phyloP scores from a whole-genome alignment of 2,888 invertebrate genomes.

The Linnaemya vulpina region DNA sequence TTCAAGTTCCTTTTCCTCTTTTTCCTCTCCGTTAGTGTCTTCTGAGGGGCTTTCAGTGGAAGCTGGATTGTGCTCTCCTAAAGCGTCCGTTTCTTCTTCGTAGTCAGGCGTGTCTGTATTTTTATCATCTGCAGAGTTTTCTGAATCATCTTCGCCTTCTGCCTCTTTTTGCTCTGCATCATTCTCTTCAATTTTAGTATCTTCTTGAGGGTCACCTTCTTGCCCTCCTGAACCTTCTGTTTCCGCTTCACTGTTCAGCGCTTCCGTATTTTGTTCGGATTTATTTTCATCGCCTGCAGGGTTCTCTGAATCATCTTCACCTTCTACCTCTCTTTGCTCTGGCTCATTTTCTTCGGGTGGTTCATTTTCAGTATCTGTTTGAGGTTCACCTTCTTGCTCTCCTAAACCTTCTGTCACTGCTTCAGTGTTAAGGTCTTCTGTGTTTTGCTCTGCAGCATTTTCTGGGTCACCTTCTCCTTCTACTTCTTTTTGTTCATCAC shows the following conservation, averaged over 20 bases:
- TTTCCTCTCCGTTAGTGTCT: not conserved
- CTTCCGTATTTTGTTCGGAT: not conserved
- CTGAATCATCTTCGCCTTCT: not conserved
- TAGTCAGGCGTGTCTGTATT: not conserved
- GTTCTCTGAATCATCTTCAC: not conserved
- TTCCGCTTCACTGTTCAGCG: not conserved
- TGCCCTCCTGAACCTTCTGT: not conserved
- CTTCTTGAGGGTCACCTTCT: too few relatives aligned
- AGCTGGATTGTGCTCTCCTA: not conserved
- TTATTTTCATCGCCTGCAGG: not conserved
- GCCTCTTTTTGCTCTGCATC: not conserved
- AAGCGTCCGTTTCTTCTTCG: not conserved
- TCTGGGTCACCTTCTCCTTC: not conserved
- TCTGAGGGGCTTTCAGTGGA: not conserved
- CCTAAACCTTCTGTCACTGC: not conserved
- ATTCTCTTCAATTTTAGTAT: not conserved
- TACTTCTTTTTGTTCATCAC: not conserved
- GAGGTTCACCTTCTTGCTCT: not conserved
- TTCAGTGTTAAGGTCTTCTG: too few relatives aligned
- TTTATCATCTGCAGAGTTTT: not conserved
- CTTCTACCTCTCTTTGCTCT: not conserved
- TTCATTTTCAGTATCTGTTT: not conserved
- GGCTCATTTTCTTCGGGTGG: not conserved
- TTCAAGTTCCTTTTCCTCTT: not conserved
- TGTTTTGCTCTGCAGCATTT: not conserved